Base-by-base conservation (phyloP, 2,113 vertebrate species). In the Hylia prasina region DNA sequence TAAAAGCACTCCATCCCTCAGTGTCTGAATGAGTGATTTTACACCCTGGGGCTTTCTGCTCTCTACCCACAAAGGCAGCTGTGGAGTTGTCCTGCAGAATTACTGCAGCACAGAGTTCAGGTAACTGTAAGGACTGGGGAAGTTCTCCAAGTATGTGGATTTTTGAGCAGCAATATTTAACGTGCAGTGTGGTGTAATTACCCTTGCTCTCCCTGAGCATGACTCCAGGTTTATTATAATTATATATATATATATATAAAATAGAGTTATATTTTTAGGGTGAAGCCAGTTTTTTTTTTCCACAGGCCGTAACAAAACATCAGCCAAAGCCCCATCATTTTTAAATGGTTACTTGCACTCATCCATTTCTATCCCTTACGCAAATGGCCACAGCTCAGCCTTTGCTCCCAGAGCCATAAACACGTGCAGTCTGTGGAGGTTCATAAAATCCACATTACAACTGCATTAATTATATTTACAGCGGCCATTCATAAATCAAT, bases 391-490 rank as follows among this genome's bases (percentile, higher is more conserved):
- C 0, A 73, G 47, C 50, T 25, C 63, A 90, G 24, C 33, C 39
- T 84, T 64, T 64, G 56, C 73, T 84, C 71, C 7, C 27, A 18
- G 0, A 68, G 45, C 47, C 65, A 75, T 48, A 65, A 82, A 58
- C 5, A 20, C 9, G 15, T 11, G 39, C 15, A 21, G 45, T 17
- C 63, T 42, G 24, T 6, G 23, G 50, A 85, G 28, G 19, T 48
- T 63, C 44, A 84, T n/a, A 44, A 85, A 82, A 92, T 51, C 31
- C 87, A 81, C 88, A 83, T 66, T 23, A 77, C 60, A 83, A 25
- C 12, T 14, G 17, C 66, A 57, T 68, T 86, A n/a, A 50, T 78
- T 78, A 33, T 33, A 87, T 82, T 81, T 84, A 65, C 60, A 68
- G 70, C 0, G 7, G n/a, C 13, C 33, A 68, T 64, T 66, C 73